Evolutionary conservation across 2,113 vertebrate genomes (phyloP).

Genomic region (Poeciliopsis prolifica): DNA sequence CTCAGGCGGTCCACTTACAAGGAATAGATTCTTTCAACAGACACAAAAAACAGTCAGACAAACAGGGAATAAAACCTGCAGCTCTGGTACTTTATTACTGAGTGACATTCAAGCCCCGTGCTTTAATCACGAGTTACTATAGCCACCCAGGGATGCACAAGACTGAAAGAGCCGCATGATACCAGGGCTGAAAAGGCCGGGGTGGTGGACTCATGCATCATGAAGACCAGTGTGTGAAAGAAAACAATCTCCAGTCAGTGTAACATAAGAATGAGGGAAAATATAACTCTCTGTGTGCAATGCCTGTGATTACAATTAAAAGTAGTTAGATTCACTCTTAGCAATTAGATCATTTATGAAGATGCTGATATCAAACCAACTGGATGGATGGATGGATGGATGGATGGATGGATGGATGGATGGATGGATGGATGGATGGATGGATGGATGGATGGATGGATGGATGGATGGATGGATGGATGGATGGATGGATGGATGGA

Average conservation of each 20-base stretch:
- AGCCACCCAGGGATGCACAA: slow-evolving; percentile 19
- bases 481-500: too few relatives aligned
- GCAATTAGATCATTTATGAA: background rate
- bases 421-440: too few relatives aligned
- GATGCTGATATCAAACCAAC: too few relatives aligned
- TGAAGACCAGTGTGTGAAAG: background rate
- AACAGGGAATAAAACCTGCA: slow-evolving; percentile 60
- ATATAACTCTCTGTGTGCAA: slow-evolving; percentile 26
- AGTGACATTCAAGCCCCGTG: slow-evolving; percentile 54
- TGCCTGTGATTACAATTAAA: slow-evolving; percentile 58
- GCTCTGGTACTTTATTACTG: slow-evolving; percentile 58
- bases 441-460: too few relatives aligned
- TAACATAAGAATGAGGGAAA: slow-evolving; percentile 13
- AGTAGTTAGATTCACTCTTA: slow-evolving; percentile 21
- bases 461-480: too few relatives aligned
- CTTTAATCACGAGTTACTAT: slow-evolving; percentile 51
- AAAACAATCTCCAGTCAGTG: slow-evolving; percentile 18
- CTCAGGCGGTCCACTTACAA: slow-evolving; percentile 62
- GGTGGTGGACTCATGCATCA: slow-evolving; percentile 5
- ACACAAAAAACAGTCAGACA: slow-evolving; percentile 52
- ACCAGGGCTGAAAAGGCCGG: slow-evolving; percentile 13
- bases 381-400: too few relatives aligned
- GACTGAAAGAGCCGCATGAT: slow-evolving; percentile 25
- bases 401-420: too few relatives aligned
- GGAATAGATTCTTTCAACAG: slow-evolving; percentile 54